These are phyloP conservation scores for Macroramphosus scolopax DNA, from an alignment of 2,797 vertebrate species.

Conservation along the genomic window DNA sequence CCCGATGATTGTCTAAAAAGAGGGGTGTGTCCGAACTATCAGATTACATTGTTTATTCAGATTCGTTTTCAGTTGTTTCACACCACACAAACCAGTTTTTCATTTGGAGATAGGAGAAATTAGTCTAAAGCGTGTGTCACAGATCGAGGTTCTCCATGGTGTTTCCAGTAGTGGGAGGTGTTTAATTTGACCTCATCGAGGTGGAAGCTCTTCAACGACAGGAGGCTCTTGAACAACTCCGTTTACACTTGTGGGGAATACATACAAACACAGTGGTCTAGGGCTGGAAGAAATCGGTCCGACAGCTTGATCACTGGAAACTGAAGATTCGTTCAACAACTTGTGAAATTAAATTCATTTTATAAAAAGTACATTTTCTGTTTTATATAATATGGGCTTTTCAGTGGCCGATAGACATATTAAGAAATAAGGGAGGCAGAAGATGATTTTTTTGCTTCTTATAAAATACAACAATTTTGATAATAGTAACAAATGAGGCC, in stretches of 20 bases:
- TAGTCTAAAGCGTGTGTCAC: not conserved
- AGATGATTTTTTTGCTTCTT: too few species aligned
- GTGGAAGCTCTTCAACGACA: constrained; percentile 21
- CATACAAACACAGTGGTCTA: not conserved
- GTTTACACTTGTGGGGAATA: constrained; percentile 23
- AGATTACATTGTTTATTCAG: constrained; percentile 47
- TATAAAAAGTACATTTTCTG: too few species aligned
- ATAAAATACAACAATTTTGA: too few species aligned
- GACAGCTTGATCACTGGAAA: constrained; percentile 43
- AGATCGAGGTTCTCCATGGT: constrained; percentile 15
- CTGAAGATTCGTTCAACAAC: too few species aligned
- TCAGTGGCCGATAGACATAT: too few species aligned
- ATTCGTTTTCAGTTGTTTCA: constrained; percentile 44
- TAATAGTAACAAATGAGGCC: too few species aligned
- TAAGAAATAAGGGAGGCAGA: too few species aligned
- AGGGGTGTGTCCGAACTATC: constrained; percentile 70
- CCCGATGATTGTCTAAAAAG: constrained; percentile 37
- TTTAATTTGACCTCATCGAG: constrained; percentile 24
- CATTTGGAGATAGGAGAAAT: constrained; percentile 10
- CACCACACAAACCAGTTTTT: constrained; percentile 45
- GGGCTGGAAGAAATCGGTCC: constrained; percentile 30
- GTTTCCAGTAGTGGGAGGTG: constrained; percentile 31
- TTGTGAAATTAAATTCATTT: too few species aligned
- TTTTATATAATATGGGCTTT: too few species aligned
- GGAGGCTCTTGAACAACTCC: constrained; percentile 16